Evolutionary conservation across 2,888 invertebrate species (phyloP), one percentile per base, ranked within the genome.

Genomic region (Catocala sponsa): DNA sequence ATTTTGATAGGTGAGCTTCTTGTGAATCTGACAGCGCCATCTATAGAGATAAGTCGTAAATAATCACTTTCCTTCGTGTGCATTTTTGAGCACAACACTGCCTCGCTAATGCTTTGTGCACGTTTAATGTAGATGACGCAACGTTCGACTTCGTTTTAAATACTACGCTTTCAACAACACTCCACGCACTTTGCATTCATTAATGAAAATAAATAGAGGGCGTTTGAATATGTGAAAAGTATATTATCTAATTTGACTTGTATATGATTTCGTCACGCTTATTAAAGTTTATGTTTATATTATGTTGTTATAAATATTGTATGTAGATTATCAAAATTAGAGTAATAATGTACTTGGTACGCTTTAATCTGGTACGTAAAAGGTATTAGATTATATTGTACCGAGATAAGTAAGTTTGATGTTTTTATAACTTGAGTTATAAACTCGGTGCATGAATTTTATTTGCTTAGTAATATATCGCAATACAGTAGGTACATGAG

Each of bases 41-140:
- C 76, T 76, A 47, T 70, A 59, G 55, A 46, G 0, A 35, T 44
- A 52, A 41, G 38, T 38, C 44, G 59, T 6, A 74, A 76, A 50
- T 64, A n/a, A 48, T 60, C 25, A 68, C 66, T 74, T 65, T 65
- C 47, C 41, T 63, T 60, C 33, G 54, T 51, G 44, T 47, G 50
- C 12, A 50, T 44, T 59, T 63, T 53, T n/a, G 48, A 53, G 42
- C 52, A 52, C 47, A 55, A 55, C 44, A 15, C 46, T 15, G 25
- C 44, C 25, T 42, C 50, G 48, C 59, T 48, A 63, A 53, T 53
- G 52, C 52, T 64, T 69, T 59, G 12, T 53, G 13, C 43, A 10
- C 10, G 13, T 51, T 59, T 12, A 49, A 51, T 55, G 11, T 76
- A 76, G 74, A 76, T 67, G 74, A 63, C 77, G 74, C 65, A 49